These are phyloP conservation scores for Pelagia noctiluca DNA, from an alignment of 30 jellyfish, hydroid and myxozoan genomes.

Conservation along the genomic window DNA sequence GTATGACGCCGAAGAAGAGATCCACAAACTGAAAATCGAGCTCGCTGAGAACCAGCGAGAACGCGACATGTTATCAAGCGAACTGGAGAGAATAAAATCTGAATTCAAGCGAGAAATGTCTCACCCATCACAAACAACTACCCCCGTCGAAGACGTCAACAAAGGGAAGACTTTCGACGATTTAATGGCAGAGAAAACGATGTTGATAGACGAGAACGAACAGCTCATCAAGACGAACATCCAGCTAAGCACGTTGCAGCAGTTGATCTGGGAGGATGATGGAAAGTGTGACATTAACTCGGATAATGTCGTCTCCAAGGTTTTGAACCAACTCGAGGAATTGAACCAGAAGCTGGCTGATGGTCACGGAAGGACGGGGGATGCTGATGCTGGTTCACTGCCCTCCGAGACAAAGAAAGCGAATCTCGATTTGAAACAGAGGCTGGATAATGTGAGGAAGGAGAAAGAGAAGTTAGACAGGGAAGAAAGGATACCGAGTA, in stretches of 20 bases:
- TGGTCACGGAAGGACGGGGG: too few relatives aligned
- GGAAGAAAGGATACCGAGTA: too few relatives aligned
- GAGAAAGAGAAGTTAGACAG: slow-evolving; percentile 57
- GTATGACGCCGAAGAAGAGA: slow-evolving; percentile 68
- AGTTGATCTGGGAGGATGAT: slow-evolving; percentile 53
- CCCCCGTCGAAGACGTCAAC: slow-evolving; percentile 1
- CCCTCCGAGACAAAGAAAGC: too few relatives aligned
- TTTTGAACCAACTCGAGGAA: too few relatives aligned
- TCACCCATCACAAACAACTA: slow-evolving; percentile 25
- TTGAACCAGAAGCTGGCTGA: slow-evolving; percentile 40
- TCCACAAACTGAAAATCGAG: slow-evolving; percentile 58
- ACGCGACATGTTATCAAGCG: slow-evolving; percentile 80
- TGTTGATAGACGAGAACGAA: slow-evolving; percentile 69
- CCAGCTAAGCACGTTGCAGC: slow-evolving; percentile 60
- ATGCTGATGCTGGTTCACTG: too few relatives aligned
- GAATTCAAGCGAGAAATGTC: slow-evolving; percentile 42
- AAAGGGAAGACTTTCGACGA: slow-evolving; percentile 34
- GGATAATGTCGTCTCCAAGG: slow-evolving; percentile 68
- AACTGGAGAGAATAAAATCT: slow-evolving; percentile 63
- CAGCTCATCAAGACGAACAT: slow-evolving; percentile 41
- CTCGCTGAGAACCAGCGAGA: slow-evolving; percentile 78
- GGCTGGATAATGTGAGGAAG: slow-evolving; percentile 53
- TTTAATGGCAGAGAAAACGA: slow-evolving; percentile 48
- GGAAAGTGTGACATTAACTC: slow-evolving; percentile 22
- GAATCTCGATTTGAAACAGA: slow-evolving; percentile 31